Evolutionary conservation across 2,888 invertebrate species (phyloP).

Genomic region (Andrena bucephala): DNA sequence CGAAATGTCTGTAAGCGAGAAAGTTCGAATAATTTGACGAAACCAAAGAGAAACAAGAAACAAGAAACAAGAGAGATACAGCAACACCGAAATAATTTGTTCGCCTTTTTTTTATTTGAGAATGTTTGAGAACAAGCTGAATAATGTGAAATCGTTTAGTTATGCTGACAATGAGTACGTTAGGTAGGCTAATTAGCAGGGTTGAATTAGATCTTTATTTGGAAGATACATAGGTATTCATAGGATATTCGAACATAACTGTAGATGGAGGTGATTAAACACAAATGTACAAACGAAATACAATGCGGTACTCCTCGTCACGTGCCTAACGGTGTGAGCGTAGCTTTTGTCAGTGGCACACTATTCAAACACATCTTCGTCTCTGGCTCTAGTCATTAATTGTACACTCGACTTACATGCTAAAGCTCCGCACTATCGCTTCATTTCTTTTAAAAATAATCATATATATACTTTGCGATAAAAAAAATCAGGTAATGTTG

Average conservation of each 20-base stretch:
- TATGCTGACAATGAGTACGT: constrained; percentile 65
- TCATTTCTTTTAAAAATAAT: constrained; percentile 73
- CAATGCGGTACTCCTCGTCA: constrained; percentile 77
- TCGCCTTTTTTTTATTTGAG: constrained; percentile 73
- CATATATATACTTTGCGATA: constrained; percentile 69
- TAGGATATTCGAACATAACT: constrained; percentile 77
- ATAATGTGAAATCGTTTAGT: constrained; percentile 61
- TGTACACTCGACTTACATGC: constrained; percentile 75
- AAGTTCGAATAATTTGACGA: constrained; percentile 15
- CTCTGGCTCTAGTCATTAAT: constrained; percentile 66
- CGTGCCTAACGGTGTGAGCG: constrained; percentile 65
- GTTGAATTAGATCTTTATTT: constrained; percentile 80
- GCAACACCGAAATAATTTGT: constrained; percentile 53
- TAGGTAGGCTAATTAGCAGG: constrained; percentile 72
- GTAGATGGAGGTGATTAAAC: constrained; percentile 76
- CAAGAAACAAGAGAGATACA: constrained; percentile 37
- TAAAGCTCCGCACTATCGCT: constrained; percentile 73
- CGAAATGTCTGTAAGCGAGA: not conserved
- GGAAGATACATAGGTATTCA: constrained; percentile 82
- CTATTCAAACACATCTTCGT: constrained; percentile 39
- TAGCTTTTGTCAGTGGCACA: constrained; percentile 60
- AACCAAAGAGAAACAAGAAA: constrained; percentile 15
- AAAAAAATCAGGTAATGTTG: constrained; percentile 72
- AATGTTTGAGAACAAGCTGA: constrained; percentile 75
- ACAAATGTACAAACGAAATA: constrained; percentile 83